phyloP scores from a whole-genome alignment of 2,113 vertebrate genomes.

The Ceyx margarethae region DNA sequence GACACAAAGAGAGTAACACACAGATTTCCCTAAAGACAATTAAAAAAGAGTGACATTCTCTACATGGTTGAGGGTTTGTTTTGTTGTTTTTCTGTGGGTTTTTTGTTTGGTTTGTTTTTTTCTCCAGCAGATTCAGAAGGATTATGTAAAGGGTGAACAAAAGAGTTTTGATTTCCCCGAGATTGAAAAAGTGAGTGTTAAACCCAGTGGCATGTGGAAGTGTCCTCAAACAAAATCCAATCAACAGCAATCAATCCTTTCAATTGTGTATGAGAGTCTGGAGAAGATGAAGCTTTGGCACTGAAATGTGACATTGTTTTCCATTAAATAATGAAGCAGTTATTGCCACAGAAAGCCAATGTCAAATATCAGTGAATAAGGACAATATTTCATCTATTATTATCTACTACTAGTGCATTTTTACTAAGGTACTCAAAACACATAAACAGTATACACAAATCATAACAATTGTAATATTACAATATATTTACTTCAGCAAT shows the following conservation, averaged over 20 bases:
- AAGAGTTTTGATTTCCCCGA: neutral
- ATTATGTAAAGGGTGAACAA: neutral
- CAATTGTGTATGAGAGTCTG: constrained; percentile 30
- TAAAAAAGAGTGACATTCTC: neutral
- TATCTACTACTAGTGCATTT: neutral
- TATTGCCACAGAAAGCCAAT: constrained; percentile 30
- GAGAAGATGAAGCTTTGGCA: constrained; percentile 20
- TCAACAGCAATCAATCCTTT: constrained; percentile 41
- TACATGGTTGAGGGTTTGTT: neutral
- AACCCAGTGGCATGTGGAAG: neutral
- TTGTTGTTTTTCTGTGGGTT: too few species aligned
- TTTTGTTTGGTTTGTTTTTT: too few species aligned
- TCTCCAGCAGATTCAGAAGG: neutral
- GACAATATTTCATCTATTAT: constrained; percentile 1
- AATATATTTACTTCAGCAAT: neutral
- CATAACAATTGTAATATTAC: neutral
- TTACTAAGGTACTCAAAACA: neutral
- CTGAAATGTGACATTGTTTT: constrained; percentile 20
- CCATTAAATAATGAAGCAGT: constrained; percentile 47
- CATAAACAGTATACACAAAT: neutral
- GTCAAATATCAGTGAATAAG: constrained; percentile 23
- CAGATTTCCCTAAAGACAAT: neutral
- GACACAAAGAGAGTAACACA: neutral
- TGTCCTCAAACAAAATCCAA: constrained; percentile 27
- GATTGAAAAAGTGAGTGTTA: neutral